phyloP scores from a whole-genome alignment of 2,113 vertebrate genomes.

The Odontophorus gujanensis region DNA sequence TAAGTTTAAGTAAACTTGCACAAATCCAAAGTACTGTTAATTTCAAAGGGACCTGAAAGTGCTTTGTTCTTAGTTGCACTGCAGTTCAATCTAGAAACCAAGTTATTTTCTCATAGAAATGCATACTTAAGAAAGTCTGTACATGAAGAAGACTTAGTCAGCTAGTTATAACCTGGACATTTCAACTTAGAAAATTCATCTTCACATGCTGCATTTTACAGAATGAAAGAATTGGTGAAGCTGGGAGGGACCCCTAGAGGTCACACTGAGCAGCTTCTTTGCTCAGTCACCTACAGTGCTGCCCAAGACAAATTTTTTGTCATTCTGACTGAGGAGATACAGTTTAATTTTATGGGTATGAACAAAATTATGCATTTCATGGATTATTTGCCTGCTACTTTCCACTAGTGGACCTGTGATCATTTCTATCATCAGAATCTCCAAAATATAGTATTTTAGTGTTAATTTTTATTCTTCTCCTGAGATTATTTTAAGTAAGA shows the following conservation, averaged over 20 bases:
- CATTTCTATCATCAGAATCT: background rate
- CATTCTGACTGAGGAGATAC: background rate
- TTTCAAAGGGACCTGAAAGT: background rate
- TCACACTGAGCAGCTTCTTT: background rate
- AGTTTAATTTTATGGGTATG: background rate
- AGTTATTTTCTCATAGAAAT: background rate
- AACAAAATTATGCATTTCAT: background rate
- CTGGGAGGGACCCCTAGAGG: background rate
- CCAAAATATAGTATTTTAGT: background rate
- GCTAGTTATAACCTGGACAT: too few species aligned
- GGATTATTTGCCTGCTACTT: background rate
- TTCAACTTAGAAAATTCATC: too few species aligned
- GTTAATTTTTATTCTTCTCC: too few species aligned
- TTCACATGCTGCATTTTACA: background rate
- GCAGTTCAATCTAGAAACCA: background rate
- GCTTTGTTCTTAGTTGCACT: background rate
- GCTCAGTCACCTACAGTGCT: background rate
- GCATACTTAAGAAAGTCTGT: too few species aligned
- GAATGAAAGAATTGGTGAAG: background rate
- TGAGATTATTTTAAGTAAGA: too few species aligned
- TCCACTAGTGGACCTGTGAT: background rate
- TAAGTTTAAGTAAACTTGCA: background rate
- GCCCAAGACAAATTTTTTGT: background rate
- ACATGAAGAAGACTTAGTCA: too few species aligned
- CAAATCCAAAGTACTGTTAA: background rate